Conservation (phyloP, 1,140 invertebrate species). For the Drosophila insularis region DNA sequence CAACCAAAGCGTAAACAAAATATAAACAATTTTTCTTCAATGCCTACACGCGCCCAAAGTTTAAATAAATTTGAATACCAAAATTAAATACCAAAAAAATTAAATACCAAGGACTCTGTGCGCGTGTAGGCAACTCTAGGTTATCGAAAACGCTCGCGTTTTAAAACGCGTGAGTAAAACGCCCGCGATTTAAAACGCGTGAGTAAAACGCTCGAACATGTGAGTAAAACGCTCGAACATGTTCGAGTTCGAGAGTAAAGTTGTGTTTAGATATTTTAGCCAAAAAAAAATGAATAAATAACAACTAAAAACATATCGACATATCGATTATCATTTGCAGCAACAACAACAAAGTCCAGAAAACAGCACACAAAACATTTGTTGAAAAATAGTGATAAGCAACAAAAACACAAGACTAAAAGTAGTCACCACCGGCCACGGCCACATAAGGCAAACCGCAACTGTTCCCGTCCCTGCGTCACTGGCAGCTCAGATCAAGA, state of each 20-base stretch:
- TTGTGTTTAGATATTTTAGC: too few relatives aligned
- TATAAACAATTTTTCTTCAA: constrained; percentile 6
- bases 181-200: too few relatives aligned
- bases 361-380: constrained; percentile 61
- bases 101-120: too few relatives aligned
- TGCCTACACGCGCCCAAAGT: constrained; percentile 5
- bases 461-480: constrained; percentile 16
- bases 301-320: neutral
- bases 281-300: neutral
- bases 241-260: too few relatives aligned
- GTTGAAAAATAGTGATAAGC: constrained; percentile 57
- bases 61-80: neutral
- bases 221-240: too few relatives aligned
- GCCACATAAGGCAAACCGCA: constrained; percentile 37
- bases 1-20: constrained; percentile 58
- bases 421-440: constrained; percentile 23
- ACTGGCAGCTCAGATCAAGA: constrained; percentile 28
- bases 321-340: constrained; percentile 3
- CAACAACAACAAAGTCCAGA: constrained; percentile 34
- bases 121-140: constrained; percentile 3
- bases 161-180: too few relatives aligned
- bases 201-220: too few relatives aligned
- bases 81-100: neutral
- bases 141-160: too few relatives aligned
- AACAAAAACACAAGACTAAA: constrained; percentile 34